These are phyloP conservation scores for Leptura quadrifasciata DNA, from an alignment of 2,888 invertebrate species.

Conservation along the genomic window DNA sequence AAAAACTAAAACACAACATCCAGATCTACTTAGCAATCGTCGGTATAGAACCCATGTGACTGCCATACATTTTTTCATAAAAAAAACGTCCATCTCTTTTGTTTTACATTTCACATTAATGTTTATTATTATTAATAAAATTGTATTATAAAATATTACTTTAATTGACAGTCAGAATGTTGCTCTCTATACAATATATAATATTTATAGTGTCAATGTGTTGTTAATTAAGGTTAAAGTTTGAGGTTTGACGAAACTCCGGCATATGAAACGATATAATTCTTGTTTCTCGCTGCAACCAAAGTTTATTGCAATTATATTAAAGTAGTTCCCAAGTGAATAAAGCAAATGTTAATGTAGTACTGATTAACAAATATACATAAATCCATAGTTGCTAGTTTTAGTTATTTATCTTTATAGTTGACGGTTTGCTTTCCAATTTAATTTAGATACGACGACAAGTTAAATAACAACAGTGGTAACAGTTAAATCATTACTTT, in stretches of 20 bases:
- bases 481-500: constrained; percentile 37
- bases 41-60: no score
- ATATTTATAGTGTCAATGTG: not conserved
- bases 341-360: constrained; percentile 40
- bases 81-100: no score
- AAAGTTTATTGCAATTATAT: constrained; percentile 37
- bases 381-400: constrained; percentile 38
- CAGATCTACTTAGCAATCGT: no score
- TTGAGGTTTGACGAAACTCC: constrained; percentile 6
- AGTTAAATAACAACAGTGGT: constrained; percentile 39
- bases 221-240: constrained; percentile 16
- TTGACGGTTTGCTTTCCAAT: constrained; percentile 34
- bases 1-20: no score
- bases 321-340: constrained; percentile 35
- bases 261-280: constrained; percentile 8
- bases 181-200: no score
- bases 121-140: no score
- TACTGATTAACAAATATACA: constrained; percentile 35
- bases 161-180: no score
- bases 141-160: no score
- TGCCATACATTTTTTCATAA: no score
- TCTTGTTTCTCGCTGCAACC: constrained; percentile 21
- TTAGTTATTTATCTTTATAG: constrained; percentile 38
- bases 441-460: constrained; percentile 39
- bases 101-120: no score